Base-by-base conservation (phyloP, 1,140 invertebrate genomes). In the Phthorimaea operculella region DNA sequence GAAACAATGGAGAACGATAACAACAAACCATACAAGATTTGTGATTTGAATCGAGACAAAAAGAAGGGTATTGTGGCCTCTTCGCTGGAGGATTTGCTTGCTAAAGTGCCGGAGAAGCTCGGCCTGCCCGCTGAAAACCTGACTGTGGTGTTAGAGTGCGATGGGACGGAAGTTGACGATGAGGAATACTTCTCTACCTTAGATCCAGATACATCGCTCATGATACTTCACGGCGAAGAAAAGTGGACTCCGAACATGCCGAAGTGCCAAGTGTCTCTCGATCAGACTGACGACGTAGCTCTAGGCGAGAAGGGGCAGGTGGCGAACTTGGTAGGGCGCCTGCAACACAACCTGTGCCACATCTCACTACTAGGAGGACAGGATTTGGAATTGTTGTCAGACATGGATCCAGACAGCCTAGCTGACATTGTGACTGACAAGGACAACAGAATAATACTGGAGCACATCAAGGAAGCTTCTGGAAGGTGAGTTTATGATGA, bases 91-190 rank as follows among this genome's bases (percentile, higher is more conserved):
- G 92, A 94, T 68, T 86, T 94, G 65, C 89, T 91, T 44, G 84
- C 86, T 51, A 91, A 91, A 87, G 88, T 90, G 36, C 86, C 87
- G n/a, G 88, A 90, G 63, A 92, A 92, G 76, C 87, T 92, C 78
- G 89, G 83, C n/a, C 80, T 88, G 62, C 75, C 80, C 9, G 74
- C 87, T 33, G 88, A 89, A 54, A 85, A 88, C 65, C 83, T 93
- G n/a, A 93, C 91, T 51, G 89, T 94, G 42, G 92, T 94, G 33
- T 80, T 96, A 58, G 94, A 96, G 73, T 90, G 89, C 55, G 94
- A 96, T 83, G 94, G 92, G 15, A 96, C 94, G 1, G 94, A 95
- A 87, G 92, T 96, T 34, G 94, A 96, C 64, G 93, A 94, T 69
- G 93, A 95, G 76, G 93, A 95, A 72, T 95, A 95, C 78, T 95